Base-by-base conservation (phyloP, 2,888 invertebrate species). In the Drosophila buzzatii region DNA sequence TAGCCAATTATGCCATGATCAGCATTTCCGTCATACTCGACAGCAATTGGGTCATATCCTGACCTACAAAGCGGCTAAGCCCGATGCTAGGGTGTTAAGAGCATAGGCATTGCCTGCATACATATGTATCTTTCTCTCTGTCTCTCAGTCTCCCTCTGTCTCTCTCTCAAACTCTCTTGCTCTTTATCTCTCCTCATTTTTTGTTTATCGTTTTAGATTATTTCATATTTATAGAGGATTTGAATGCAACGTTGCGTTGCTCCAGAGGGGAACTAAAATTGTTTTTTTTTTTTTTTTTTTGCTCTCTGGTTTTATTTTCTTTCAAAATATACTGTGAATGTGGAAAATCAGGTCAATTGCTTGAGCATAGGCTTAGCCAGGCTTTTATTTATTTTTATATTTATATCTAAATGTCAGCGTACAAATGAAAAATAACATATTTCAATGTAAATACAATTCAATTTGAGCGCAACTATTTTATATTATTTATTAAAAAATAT, bases 1-100 rank as follows among this genome's bases (percentile, higher is more conserved):
- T 45, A 10, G 53, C 31, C 56, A 41, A 31, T 31, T 42, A 42
- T 31, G 42, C 56, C 56, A 56, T 16, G 56, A 56, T 56, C 31
- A 42, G 31, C 56, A 41, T 31, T 41, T 41, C 42, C 31, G 31
- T 42, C 18, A 42, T 31, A 18, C 31, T 33, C 39, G 18, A 42
- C 8, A 0, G 2, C 18, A 56, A 42, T 42, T 31, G 53, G 53
- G 37, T 23, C 53, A 53, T 23, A 53, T 53, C 53, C 53, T 53
- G 53, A 53, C 53, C 53, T 53, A 37, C 35, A 37, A 39, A 31
- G 49, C 6, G 31, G 53, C 3, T 16, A 53, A 37, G 20, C 53
- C 16, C 53, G 23, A 37, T 23, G 37, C 9, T 39, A 53, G 53
- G 37, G 53, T 53, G 53, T 53, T 23, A 16, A 37, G 39, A 16